Percentiles rank a stretch among this genome's conserved stretches.
Conservation (phyloP, 2,888 invertebrate species). For the Zaprionus bogoriensis region DNA sequence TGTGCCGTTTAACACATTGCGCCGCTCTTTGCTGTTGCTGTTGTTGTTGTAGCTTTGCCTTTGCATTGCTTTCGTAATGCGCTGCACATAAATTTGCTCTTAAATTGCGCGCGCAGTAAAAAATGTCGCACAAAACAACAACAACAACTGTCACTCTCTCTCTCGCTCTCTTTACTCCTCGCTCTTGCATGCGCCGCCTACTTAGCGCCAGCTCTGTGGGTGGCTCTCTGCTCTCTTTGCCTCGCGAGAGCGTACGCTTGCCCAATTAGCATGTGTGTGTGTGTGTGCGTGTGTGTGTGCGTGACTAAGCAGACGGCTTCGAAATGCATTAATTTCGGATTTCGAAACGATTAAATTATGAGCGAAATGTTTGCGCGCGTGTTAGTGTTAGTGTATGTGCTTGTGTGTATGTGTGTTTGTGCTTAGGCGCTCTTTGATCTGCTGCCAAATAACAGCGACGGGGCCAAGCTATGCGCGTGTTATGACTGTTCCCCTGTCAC, state of each 20-base stretch:
- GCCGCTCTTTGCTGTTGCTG: constrained; percentile 28
- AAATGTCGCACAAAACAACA: constrained; percentile 32
- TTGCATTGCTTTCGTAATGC: constrained; percentile 28
- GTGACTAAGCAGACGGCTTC: constrained; percentile 61
- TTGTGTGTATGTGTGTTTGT: constrained; percentile 2
- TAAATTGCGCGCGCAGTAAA: constrained; percentile 79
- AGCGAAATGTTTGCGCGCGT: constrained; percentile 62
- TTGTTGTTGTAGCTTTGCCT: constrained; percentile 21
- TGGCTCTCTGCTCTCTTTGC: constrained; percentile 40
- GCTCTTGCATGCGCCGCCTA: constrained; percentile 59
- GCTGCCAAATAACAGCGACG: constrained; percentile 54
- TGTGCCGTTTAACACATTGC: constrained; percentile 80
- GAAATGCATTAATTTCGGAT: constrained; percentile 72
- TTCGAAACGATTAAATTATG: constrained; percentile 79
- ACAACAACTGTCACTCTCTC: constrained; percentile 5
- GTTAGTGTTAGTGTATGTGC: too few relatives aligned
- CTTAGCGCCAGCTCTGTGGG: constrained; percentile 69
- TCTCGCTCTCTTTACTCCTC: not conserved
- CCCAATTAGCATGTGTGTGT: constrained; percentile 65
- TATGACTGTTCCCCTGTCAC: not conserved
- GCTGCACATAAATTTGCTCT: constrained; percentile 70
- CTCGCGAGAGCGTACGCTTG: constrained; percentile 16
- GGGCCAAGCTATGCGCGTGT: not conserved
- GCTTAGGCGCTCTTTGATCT: constrained; percentile 69
- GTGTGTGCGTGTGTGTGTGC: constrained; percentile 9